Evolutionary conservation across 2,113 vertebrate species (phyloP).

Genomic region (Festucalex cinctus): DNA sequence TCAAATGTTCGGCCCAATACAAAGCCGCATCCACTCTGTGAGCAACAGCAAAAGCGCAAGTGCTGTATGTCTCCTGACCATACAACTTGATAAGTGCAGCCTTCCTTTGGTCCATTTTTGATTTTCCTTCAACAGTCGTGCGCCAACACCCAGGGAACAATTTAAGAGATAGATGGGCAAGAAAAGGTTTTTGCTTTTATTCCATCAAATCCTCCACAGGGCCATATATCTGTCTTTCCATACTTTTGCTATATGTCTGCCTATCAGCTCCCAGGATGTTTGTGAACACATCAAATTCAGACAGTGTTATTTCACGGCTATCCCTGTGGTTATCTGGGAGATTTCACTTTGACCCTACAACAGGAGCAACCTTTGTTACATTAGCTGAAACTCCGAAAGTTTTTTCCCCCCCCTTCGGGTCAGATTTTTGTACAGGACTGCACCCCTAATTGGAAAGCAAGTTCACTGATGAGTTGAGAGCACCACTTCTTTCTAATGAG

Average conservation of each 20-base stretch:
- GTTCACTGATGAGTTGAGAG: constrained; percentile 31
- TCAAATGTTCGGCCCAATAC: constrained; percentile 13
- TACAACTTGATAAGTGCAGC: constrained; percentile 34
- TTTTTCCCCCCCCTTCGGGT: constrained; percentile 13
- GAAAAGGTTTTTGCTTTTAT: constrained; percentile 29
- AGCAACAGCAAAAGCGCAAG: constrained; percentile 30
- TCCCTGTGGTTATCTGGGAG: constrained; percentile 31
- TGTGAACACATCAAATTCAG: constrained; percentile 25
- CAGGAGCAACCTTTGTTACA: constrained; percentile 15
- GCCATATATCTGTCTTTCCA: constrained; percentile 16
- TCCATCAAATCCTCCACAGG: constrained; percentile 31
- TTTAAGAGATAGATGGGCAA: constrained; percentile 40
- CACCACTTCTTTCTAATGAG: constrained; percentile 36
- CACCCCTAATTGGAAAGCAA: constrained; percentile 47
- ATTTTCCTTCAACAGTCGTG: constrained; percentile 21
- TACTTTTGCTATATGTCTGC: constrained; percentile 8
- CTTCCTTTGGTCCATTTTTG: constrained; percentile 37
- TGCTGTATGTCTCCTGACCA: constrained; percentile 14
- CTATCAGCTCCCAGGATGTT: constrained; percentile 27
- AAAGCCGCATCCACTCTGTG: constrained; percentile 13
- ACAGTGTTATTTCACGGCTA: constrained; percentile 16
- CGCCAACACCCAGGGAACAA: constrained; percentile 39
- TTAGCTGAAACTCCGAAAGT: constrained; percentile 8
- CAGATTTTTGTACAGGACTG: constrained; percentile 17
- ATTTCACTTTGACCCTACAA: constrained; percentile 42